These are phyloP conservation scores for Acronicta aceris DNA, from an alignment of 2,888 invertebrate species.

Conservation along the genomic window DNA sequence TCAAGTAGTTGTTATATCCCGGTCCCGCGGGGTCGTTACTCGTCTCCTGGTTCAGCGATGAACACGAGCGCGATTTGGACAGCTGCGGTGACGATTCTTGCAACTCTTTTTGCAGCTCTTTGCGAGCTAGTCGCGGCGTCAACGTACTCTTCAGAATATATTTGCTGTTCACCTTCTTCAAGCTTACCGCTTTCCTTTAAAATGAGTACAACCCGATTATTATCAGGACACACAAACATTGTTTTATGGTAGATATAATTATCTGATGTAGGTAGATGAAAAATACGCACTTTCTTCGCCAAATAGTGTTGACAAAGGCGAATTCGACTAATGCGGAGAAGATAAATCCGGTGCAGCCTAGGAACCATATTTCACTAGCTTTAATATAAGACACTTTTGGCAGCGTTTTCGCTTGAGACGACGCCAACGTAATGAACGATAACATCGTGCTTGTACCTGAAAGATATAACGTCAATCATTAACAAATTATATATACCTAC, in stretches of 20 bases:
- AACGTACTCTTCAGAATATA: conserved; percentile 95
- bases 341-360: conserved; percentile 95
- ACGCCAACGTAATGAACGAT: conserved; percentile 95
- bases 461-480: conserved; percentile 36
- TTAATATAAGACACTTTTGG: conserved; percentile 97
- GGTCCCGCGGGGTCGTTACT: conserved; percentile 88
- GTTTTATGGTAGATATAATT: neutral
- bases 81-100: conserved; percentile 89
- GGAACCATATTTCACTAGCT: conserved; percentile 96
- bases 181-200: conserved; percentile 91
- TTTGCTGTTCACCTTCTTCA: conserved; percentile 94
- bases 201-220: neutral
- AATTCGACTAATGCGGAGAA: conserved; percentile 96
- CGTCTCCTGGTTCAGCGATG: conserved; percentile 90
- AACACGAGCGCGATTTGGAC: conserved; percentile 93
- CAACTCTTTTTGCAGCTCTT: conserved; percentile 91
- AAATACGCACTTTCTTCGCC: conserved; percentile 92
- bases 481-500: neutral
- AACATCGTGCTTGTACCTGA: conserved; percentile 95
- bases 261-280: neutral
- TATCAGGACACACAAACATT: neutral
- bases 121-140: conserved; percentile 93
- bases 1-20: conserved; percentile 92
- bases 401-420: conserved; percentile 94
- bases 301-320: conserved; percentile 96